Conservation (phyloP, 2,888 invertebrate genomes). For the Aradus depressus region DNA sequence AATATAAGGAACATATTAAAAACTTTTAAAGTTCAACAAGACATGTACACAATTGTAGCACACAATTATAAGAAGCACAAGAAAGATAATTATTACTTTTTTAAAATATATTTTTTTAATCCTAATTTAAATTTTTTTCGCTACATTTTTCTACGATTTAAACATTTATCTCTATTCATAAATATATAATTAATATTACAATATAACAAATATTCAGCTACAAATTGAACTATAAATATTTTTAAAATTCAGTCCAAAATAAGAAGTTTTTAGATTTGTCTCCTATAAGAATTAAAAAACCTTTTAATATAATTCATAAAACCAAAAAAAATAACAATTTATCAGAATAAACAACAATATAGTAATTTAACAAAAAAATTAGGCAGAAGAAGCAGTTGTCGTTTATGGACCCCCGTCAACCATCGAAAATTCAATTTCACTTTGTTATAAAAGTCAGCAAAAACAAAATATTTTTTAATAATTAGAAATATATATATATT, state of each 20-base stretch:
- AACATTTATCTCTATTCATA: background rate
- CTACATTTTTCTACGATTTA: background rate
- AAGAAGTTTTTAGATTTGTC: too few relatives aligned
- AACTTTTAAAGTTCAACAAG: conserved; percentile 9
- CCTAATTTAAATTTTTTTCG: background rate
- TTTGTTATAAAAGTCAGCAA: too few relatives aligned
- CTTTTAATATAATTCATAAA: too few relatives aligned
- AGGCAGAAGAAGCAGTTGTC: too few relatives aligned
- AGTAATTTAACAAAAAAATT: too few relatives aligned
- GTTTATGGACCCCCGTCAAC: conserved; percentile 14
- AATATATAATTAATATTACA: conserved; percentile 2
- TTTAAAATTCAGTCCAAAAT: too few relatives aligned
- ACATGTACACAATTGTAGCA: conserved; percentile 1
- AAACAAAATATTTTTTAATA: too few relatives aligned
- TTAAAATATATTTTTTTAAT: background rate
- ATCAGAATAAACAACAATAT: too few relatives aligned
- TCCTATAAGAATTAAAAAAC: too few relatives aligned
- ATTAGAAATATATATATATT: conserved; percentile 1
- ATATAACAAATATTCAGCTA: conserved; percentile 2
- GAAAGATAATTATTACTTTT: background rate
- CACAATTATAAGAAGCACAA: background rate
- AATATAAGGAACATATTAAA: conserved; percentile 9
- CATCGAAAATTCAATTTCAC: too few relatives aligned
- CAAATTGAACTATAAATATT: background rate
- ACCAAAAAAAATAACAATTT: too few relatives aligned